Evolutionary conservation across 2,888 invertebrate genomes (phyloP).

Genomic region (Autographa pulchrina): DNA sequence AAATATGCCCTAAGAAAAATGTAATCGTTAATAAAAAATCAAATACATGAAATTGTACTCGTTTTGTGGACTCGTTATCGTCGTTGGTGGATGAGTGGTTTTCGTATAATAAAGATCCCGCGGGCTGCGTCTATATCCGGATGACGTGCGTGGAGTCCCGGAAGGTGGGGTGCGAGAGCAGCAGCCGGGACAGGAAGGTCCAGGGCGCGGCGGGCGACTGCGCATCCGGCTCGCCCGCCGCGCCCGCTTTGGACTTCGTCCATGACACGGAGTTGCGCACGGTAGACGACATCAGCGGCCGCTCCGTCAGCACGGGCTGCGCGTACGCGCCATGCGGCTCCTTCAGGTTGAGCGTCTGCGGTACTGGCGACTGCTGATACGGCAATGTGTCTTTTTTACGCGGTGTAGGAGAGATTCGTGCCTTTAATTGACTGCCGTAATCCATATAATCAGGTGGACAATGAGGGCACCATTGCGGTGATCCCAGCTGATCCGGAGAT

Average conservation of each 20-base stretch:
- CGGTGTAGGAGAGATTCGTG: background rate
- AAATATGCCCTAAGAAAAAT: background rate
- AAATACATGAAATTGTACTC: too few relatives aligned
- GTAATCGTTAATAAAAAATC: background rate
- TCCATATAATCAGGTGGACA: background rate
- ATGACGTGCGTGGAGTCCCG: conserved; percentile 34
- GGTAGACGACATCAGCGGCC: conserved; percentile 10
- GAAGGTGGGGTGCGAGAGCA: conserved; percentile 34
- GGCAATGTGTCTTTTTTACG: background rate
- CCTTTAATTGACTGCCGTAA: background rate
- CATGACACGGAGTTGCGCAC: conserved; percentile 3
- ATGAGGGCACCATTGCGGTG: background rate
- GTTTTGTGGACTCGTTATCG: too few relatives aligned
- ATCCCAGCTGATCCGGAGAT: background rate
- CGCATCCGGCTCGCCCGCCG: background rate
- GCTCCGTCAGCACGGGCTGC: background rate
- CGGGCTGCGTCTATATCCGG: conserved; percentile 8
- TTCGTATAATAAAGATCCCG: too few relatives aligned
- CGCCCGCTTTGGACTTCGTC: background rate
- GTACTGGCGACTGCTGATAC: background rate
- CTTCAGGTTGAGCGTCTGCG: background rate
- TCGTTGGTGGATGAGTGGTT: too few relatives aligned
- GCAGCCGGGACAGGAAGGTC: conserved; percentile 24
- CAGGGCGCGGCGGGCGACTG: conserved; percentile 1
- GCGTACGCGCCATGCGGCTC: background rate